phyloP scores from a whole-genome alignment of 2,888 invertebrate genomes.

The Amphiduros pacificus region DNA sequence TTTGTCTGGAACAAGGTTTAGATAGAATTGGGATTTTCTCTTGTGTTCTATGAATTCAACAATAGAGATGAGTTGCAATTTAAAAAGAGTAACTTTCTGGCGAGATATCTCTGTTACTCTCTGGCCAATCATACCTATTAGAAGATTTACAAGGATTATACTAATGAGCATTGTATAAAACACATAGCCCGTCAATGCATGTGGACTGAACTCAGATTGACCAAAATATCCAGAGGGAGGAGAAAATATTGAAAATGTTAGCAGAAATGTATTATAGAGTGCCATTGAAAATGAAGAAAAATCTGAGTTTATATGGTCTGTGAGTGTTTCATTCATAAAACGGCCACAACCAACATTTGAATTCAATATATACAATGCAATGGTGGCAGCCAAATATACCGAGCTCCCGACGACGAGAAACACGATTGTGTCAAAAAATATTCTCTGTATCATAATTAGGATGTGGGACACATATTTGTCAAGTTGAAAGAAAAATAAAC shows the following conservation, averaged over 20 bases:
- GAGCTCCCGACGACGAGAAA: background rate
- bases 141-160: background rate
- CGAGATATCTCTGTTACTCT: background rate
- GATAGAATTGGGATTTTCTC: too few species aligned
- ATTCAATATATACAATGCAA: background rate
- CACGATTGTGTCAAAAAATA: background rate
- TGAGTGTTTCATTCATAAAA: too few species aligned
- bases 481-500: background rate
- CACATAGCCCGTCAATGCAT: too few species aligned
- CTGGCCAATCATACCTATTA: background rate
- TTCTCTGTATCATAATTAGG: background rate
- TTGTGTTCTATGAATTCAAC: too few species aligned
- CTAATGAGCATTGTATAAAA: background rate
- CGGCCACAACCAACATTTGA: too few species aligned
- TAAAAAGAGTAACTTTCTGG: background rate
- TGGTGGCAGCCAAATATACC: background rate
- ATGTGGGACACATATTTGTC: background rate
- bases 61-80: too few species aligned
- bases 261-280: background rate
- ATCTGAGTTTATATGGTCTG: too few species aligned
- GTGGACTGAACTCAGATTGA: background rate
- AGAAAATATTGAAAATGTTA: background rate
- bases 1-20: too few species aligned
- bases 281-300: background rate
- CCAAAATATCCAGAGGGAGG: background rate